Base-by-base conservation (phyloP, 1,140 invertebrate species). In the Drosophila hydei region DNA sequence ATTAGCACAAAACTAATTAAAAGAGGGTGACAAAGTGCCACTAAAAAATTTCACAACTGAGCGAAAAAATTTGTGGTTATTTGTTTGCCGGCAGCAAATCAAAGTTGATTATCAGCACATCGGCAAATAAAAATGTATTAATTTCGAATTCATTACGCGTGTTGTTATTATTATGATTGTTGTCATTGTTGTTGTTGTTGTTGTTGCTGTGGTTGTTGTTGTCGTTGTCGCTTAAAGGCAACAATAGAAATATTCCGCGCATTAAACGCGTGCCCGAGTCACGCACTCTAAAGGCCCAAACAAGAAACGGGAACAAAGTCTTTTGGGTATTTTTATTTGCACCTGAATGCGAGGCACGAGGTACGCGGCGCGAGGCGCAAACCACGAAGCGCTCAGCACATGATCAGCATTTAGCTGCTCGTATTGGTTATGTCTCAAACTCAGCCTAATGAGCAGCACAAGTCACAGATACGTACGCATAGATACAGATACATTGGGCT, bases 71-170 rank as follows among this genome's bases (percentile, higher is more conserved):
- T n/a, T n/a, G 25, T 38, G 27, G 62, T 21, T 18, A 21, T 11
- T 6, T 27, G 11, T 56, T 55, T 16, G 43, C 45, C 55, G 67
- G 33, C 67, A 61, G 48, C 60, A 71, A 74, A 73, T 78, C 75
- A 59, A 72, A 75, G 58, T 73, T 69, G 56, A 73, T 73, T 69
- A 73, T 73, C 71, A 76, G 40, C 62, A 36, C 33, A 47, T 55
- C 38, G 43, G 63, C 62, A 48, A 42, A 76, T 75, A 56, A 64
- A 74, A 81, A 79, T 79, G 77, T 79, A 81, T 81, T 77, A 80
- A 81, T 81, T 77, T 67, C 58, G 54, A 45, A 67, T 77, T 83
- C 71, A 83, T 81, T 75, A 81, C 71, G 51, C 43, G 64, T 73
- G 71, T 73, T 69, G 64, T 62, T 73, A 52, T 68, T 68, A 51